A percentile compares a stretch with the other conserved stretches of the same genome.
phyloP scores from a whole-genome alignment of 1,140 invertebrate genomes.

The Apis cerana region DNA sequence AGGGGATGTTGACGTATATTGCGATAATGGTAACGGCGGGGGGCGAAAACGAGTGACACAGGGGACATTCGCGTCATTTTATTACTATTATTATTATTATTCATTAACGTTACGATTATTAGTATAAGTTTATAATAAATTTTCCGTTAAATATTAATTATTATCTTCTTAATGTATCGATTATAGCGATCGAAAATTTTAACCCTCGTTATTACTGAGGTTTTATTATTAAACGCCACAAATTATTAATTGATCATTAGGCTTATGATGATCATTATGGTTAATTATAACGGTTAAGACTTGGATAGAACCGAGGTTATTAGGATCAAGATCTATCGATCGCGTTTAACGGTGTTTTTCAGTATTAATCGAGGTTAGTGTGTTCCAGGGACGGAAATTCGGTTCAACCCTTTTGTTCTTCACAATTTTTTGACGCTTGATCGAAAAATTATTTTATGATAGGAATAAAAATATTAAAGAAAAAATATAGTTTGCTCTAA shows the following conservation, averaged over 20 bases:
- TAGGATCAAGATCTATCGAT: background rate
- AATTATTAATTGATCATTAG: background rate
- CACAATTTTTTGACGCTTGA: no score
- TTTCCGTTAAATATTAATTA: conserved; percentile 3
- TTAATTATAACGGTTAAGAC: background rate
- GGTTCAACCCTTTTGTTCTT: background rate
- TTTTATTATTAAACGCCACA: background rate
- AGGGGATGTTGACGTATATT: conserved; percentile 59
- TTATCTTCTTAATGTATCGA: background rate
- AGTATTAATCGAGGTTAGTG: conserved; percentile 25
- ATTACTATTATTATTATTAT: background rate
- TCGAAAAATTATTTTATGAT: no score
- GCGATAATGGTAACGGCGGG: conserved; percentile 37
- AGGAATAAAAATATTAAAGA: no score
- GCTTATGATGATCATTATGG: background rate
- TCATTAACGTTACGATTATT: background rate
- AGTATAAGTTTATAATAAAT: background rate
- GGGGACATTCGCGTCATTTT: conserved; percentile 38
- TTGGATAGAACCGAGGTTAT: background rate
- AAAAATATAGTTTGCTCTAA: no score
- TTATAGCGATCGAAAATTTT: background rate
- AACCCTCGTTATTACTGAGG: background rate
- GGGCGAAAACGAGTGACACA: conserved; percentile 43
- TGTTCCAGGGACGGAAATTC: no score
- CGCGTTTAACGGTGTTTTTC: background rate